Conservation (phyloP, 2,888 invertebrate species). For the Metalampra italica region DNA sequence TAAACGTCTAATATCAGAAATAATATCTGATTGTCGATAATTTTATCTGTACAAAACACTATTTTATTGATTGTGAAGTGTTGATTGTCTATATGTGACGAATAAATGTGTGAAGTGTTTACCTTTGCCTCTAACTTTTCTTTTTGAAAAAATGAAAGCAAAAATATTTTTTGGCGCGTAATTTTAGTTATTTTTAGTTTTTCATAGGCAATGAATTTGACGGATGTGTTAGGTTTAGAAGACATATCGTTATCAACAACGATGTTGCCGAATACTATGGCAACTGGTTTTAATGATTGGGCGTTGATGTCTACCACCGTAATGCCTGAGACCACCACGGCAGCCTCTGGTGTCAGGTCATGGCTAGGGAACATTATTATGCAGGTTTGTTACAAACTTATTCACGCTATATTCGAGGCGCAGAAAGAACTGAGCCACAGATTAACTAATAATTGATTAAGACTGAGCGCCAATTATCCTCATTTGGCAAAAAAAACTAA, state of each 20-base stretch:
- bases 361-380: constrained; percentile 55
- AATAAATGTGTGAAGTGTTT: constrained; percentile 26
- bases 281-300: constrained; percentile 16
- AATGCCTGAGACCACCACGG: constrained; percentile 29
- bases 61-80: constrained; percentile 18
- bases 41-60: constrained; percentile 37
- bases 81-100: constrained; percentile 22
- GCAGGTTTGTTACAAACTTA: constrained; percentile 44
- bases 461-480: too few species aligned
- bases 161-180: not conserved
- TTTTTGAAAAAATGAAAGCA: constrained; percentile 16
- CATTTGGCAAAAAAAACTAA: too few species aligned
- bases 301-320: constrained; percentile 13
- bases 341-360: constrained; percentile 40
- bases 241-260: constrained; percentile 16
- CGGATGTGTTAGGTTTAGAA: constrained; percentile 20
- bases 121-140: constrained; percentile 27
- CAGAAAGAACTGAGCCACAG: too few species aligned
- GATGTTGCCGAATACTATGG: constrained; percentile 17
- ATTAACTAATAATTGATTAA: too few species aligned
- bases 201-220: constrained; percentile 38
- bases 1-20: not conserved
- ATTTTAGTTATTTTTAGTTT: not conserved
- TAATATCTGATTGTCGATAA: constrained; percentile 44
- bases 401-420: too few species aligned